Evolutionary conservation across 1,140 invertebrate species (phyloP).

Genomic region (Vanessa atalanta): DNA sequence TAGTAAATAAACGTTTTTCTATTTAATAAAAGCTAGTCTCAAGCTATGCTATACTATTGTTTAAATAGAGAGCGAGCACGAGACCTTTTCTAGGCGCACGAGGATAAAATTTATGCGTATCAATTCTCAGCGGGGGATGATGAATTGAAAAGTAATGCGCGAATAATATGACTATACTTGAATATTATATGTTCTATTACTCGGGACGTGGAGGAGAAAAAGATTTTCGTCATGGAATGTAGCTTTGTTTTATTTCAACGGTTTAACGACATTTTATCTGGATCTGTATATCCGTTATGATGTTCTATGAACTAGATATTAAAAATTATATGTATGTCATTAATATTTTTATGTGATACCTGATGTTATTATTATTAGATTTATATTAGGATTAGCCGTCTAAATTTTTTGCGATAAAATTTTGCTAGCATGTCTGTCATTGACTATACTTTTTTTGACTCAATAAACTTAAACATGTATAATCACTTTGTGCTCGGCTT

Average conservation of each 20-base stretch:
- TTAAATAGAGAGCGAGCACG: not conserved
- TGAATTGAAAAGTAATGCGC: conserved; percentile 46
- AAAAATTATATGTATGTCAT: no score
- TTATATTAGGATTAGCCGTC: no score
- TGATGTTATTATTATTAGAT: no score
- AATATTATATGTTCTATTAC: conserved; percentile 33
- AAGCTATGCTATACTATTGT: not conserved
- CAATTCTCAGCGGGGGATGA: conserved; percentile 39
- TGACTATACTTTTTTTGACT: no score
- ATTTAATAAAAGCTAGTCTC: not conserved
- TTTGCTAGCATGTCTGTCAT: no score
- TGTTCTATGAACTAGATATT: no score
- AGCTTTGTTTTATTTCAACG: conserved; percentile 14
- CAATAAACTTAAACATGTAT: no score
- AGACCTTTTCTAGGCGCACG: conserved; percentile 18
- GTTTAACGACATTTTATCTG: not conserved
- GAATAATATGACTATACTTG: conserved; percentile 34
- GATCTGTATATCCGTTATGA: not conserved
- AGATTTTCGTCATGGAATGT: conserved; percentile 16
- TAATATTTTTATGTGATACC: no score
- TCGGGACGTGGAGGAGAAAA: conserved; percentile 16
- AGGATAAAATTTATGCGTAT: conserved; percentile 40
- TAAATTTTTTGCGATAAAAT: no score
- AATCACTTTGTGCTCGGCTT: no score
- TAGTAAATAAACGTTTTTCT: no score